Conservation (phyloP, 2,888 invertebrate species). For the Acleris sparsana region DNA sequence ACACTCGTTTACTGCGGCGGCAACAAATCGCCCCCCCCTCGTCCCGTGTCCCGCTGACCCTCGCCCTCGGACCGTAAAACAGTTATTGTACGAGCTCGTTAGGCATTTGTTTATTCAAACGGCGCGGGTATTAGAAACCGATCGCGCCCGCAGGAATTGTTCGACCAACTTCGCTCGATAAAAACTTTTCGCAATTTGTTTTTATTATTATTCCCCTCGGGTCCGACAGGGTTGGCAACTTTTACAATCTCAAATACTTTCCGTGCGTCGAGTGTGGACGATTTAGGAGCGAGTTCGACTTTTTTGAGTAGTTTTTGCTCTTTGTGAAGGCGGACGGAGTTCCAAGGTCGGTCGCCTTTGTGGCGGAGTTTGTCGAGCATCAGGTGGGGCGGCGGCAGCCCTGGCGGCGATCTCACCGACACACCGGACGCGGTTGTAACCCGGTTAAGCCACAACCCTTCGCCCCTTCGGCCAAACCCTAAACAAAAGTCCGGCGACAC, state of each 20-base stretch:
- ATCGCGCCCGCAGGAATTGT: conserved; percentile 29
- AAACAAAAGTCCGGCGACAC: conserved; percentile 14
- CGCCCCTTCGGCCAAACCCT: conserved; percentile 19
- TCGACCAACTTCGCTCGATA: conserved; percentile 32
- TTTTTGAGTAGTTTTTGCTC: conserved; percentile 1
- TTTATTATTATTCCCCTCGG: conserved; percentile 37
- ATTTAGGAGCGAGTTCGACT: conserved; percentile 5
- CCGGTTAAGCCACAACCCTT: conserved; percentile 6
- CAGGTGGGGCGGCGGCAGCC: neutral
- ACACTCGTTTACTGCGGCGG: neutral
- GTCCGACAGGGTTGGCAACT: conserved; percentile 34
- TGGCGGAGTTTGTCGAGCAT: too few species aligned
- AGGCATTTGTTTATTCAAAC: conserved; percentile 31
- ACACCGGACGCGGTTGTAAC: neutral
- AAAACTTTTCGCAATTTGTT: conserved; percentile 36
- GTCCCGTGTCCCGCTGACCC: neutral
- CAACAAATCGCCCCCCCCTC: neutral
- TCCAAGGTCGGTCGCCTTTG: neutral
- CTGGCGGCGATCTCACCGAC: neutral
- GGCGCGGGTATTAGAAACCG: conserved; percentile 31
- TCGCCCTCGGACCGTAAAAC: too few species aligned
- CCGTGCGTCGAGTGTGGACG: conserved; percentile 18
- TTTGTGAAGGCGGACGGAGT: neutral
- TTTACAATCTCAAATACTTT: conserved; percentile 27
- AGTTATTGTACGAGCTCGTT: conserved; percentile 16